phyloP scores from a whole-genome alignment of 2,888 invertebrate genomes.

The Stegana nigrithorax region DNA sequence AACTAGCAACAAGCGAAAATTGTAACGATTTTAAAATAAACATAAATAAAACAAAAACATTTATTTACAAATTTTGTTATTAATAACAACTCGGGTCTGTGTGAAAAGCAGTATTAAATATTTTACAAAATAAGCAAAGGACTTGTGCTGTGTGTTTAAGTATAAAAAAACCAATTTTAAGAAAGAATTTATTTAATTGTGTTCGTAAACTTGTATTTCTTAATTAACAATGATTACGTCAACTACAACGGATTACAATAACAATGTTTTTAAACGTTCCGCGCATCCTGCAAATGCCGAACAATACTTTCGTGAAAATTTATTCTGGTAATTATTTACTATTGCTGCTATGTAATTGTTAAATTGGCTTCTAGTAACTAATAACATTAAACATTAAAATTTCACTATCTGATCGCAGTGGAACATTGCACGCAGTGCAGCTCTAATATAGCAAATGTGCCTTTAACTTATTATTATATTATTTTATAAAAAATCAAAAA shows the following conservation, averaged over 20 bases:
- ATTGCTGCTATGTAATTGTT: too few relatives aligned
- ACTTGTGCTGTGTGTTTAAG: background rate
- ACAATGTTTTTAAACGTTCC: slow-evolving; percentile 54
- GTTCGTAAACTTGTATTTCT: too few relatives aligned
- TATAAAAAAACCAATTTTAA: background rate
- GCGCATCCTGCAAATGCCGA: slow-evolving; percentile 61
- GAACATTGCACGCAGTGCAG: too few relatives aligned
- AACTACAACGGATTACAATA: slow-evolving; percentile 49
- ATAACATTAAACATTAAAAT: too few relatives aligned
- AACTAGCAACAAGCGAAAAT: slow-evolving; percentile 3
- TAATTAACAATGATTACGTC: slow-evolving; percentile 53
- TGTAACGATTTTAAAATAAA: background rate
- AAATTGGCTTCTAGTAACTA: too few relatives aligned
- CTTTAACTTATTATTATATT: too few relatives aligned
- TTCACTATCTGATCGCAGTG: too few relatives aligned
- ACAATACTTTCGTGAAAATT: slow-evolving; percentile 53
- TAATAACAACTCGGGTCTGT: background rate
- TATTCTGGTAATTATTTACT: slow-evolving; percentile 52
- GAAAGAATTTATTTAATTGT: background rate
- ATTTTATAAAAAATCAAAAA: too few relatives aligned
- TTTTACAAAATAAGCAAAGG: background rate
- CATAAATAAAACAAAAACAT: slow-evolving; percentile 20
- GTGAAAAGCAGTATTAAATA: background rate
- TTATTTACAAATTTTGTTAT: too few relatives aligned
- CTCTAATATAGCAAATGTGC: too few relatives aligned